Conservation (phyloP, 1,140 invertebrate genomes). For the Brachionus angularis region DNA sequence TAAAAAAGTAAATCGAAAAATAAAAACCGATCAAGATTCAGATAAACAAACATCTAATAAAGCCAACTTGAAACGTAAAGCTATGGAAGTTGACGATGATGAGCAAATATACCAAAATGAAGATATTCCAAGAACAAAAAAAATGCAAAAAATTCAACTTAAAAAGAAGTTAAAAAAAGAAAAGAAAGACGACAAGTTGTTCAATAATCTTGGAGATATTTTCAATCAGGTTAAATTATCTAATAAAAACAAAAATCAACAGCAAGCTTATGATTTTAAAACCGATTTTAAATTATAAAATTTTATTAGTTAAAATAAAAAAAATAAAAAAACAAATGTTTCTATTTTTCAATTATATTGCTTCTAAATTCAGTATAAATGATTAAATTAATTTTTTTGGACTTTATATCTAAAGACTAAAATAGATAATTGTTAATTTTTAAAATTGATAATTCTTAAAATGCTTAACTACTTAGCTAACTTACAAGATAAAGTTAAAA, state of each 20-base stretch:
- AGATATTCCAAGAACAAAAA: constrained; percentile 40
- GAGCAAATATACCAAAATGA: constrained; percentile 10
- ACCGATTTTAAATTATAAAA: constrained; percentile 36
- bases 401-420: no score
- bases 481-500: no score
- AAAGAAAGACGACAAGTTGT: constrained; percentile 34
- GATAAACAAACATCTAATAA: background rate
- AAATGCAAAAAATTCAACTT: constrained; percentile 29
- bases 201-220: constrained; percentile 25
- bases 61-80: constrained; percentile 10
- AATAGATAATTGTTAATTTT: no score
- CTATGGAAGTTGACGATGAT: constrained; percentile 12
- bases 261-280: constrained; percentile 39
- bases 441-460: no score
- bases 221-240: constrained; percentile 11
- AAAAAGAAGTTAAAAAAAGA: constrained; percentile 39
- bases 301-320: background rate
- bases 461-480: no score
- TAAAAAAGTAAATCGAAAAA: constrained; percentile 30
- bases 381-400: no score
- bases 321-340: no score
- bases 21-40: background rate
- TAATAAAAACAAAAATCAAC: background rate
- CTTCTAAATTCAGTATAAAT: no score
- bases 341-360: no score